Evolutionary conservation across 2,113 vertebrate species (phyloP).

Genomic region (Ellobius talpinus): DNA sequence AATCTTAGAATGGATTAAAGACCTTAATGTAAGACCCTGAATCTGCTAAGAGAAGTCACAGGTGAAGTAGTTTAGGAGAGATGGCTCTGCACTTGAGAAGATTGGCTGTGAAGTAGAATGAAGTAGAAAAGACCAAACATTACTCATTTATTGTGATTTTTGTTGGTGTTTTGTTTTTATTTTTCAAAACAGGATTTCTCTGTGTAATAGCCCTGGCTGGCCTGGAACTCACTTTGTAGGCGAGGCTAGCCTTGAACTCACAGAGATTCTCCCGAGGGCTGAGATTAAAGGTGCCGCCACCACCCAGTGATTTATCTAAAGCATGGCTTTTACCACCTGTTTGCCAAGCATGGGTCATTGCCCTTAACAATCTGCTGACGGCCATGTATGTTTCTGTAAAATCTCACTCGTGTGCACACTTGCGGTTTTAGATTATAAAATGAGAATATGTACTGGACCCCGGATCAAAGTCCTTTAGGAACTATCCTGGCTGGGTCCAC

Average conservation of each 20-base stretch:
- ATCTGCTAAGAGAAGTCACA: not conserved
- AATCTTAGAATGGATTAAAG: not conserved
- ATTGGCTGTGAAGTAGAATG: not conserved
- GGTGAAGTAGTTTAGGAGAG: not conserved
- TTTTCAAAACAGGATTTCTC: too few relatives aligned
- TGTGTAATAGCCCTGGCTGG: too few relatives aligned
- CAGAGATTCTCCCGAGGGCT: not conserved
- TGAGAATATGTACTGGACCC: not conserved
- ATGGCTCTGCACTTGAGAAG: not conserved
- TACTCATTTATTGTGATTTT: not conserved
- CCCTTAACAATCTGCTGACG: not conserved
- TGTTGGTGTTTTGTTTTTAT: too few relatives aligned
- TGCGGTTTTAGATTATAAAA: not conserved
- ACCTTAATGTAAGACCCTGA: not conserved
- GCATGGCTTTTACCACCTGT: not conserved
- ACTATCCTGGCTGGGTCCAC: not conserved
- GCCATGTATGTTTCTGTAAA: not conserved
- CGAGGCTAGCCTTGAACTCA: not conserved
- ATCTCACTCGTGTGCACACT: not conserved
- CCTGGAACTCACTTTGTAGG: too few relatives aligned
- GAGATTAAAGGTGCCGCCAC: not conserved
- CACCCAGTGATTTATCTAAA: not conserved
- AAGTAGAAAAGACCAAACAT: not conserved
- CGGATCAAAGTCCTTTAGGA: not conserved
- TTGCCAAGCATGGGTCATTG: not conserved